These are phyloP conservation scores for Pachyramphus minor DNA, from an alignment of 2,113 vertebrate species.

Conservation along the genomic window DNA sequence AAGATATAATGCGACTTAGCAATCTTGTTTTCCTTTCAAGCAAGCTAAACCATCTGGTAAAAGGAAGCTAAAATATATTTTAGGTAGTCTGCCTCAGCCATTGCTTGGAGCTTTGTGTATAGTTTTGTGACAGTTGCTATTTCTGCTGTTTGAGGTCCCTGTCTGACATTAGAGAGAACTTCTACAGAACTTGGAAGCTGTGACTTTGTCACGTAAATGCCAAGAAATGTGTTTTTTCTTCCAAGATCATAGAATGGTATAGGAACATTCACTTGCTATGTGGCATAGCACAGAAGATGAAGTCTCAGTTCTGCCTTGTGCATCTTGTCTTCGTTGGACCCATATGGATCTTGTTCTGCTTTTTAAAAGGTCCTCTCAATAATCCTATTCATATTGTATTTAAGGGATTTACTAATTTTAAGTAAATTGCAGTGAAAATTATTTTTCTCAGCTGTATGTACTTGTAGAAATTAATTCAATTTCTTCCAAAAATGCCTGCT, in stretches of 20 bases:
- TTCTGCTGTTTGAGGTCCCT: background rate
- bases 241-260: background rate
- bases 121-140: background rate
- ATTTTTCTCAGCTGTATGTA: background rate
- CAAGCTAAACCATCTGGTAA: background rate
- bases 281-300: background rate
- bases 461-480: background rate
- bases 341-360: background rate
- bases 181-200: background rate
- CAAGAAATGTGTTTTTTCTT: background rate
- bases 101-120: background rate
- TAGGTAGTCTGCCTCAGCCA: background rate
- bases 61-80: background rate
- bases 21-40: background rate
- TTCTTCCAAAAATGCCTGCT: background rate
- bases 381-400: background rate
- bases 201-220: background rate
- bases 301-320: background rate
- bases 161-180: background rate
- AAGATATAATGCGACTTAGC: background rate
- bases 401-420: background rate
- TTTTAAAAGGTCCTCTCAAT: background rate
- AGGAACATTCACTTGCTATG: background rate
- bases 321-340: background rate
- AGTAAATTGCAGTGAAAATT: background rate